Evolutionary conservation across 2,797 vertebrate species (phyloP).

Genomic region (Myotis daubentonii): DNA sequence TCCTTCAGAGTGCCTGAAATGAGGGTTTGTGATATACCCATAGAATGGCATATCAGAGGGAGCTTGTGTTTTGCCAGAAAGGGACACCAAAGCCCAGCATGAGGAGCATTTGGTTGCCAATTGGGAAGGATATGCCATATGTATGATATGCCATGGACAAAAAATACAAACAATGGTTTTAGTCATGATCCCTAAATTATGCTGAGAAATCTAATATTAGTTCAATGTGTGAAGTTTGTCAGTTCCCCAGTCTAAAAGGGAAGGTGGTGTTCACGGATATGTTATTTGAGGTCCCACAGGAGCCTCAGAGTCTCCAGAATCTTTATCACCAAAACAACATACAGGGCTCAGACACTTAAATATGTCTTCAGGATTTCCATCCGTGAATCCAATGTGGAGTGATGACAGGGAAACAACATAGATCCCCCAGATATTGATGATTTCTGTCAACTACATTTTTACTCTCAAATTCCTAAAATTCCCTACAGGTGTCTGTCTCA

Average conservation of each 20-base stretch:
- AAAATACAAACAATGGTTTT: background rate
- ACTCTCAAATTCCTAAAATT: background rate
- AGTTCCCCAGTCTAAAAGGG: background rate
- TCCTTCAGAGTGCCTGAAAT: background rate
- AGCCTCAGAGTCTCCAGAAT: background rate
- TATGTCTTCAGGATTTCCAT: background rate
- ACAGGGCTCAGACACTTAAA: background rate
- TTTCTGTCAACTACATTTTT: slow-evolving; percentile 19
- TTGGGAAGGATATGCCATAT: background rate
- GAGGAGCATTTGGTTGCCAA: background rate
- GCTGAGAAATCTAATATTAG: background rate
- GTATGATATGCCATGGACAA: background rate
- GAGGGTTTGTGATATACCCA: background rate
- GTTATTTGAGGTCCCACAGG: background rate
- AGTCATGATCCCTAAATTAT: background rate
- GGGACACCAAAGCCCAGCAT: background rate
- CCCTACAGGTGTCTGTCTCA: background rate
- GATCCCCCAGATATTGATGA: background rate
- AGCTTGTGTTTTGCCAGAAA: background rate
- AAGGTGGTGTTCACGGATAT: background rate
- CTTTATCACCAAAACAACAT: background rate
- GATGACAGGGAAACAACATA: background rate
- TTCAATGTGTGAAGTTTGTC: background rate
- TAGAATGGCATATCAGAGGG: background rate
- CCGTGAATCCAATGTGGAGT: background rate